Evolutionary conservation across 2,797 vertebrate species (phyloP), one percentile per base, ranked within the genome.

Genomic region (Centroberyx gerrardi): DNA sequence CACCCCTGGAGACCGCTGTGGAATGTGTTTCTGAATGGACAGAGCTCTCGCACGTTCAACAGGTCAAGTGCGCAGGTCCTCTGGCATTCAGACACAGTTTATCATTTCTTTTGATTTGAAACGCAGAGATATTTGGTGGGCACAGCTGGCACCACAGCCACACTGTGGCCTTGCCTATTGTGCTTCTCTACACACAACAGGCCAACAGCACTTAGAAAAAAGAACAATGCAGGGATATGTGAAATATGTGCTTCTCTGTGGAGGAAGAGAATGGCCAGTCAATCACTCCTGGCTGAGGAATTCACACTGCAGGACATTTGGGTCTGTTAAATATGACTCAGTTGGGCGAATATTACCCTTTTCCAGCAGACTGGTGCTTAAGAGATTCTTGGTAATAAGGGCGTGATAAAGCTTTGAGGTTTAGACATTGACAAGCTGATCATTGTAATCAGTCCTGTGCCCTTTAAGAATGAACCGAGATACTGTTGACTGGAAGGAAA

Each of bases 21-120:
- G 71, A 83, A 81, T 82, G 69, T 68, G 53, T 73, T 86, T 85
- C 56, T 84, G 80, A 89, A 80, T 79, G 78, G 58, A 74, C 62
- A n/a, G 6, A 44, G 49, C 44, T 75, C 51, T 4, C 28, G 67
- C 9, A 4, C 49, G 82, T 72, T 64, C 22, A 22, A 83, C 63
- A 79, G 52, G 76, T 71, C 53, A 56, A 17, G 42, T 44, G 9
- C 36, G 42, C 27, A 33, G 75, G 67, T 72, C 66, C 52, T 6
- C 8, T 60, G 31, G 22, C n/a, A 62, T 58, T 63, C 9, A 74
- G 63, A 74, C 2, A 4, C 2, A 52, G 13, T 46, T 56, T 12
- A 54, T 55, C 5, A 33, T 54, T 70, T 62, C n/a, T 70, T 70
- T 81, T 51, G 42, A 75, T 55, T 29, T 40, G 15, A 17, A 18